Percentiles rank a stretch among this genome's conserved stretches.
Conservation (phyloP, 2,113 vertebrate species). For the Diglossa brunneiventris region DNA sequence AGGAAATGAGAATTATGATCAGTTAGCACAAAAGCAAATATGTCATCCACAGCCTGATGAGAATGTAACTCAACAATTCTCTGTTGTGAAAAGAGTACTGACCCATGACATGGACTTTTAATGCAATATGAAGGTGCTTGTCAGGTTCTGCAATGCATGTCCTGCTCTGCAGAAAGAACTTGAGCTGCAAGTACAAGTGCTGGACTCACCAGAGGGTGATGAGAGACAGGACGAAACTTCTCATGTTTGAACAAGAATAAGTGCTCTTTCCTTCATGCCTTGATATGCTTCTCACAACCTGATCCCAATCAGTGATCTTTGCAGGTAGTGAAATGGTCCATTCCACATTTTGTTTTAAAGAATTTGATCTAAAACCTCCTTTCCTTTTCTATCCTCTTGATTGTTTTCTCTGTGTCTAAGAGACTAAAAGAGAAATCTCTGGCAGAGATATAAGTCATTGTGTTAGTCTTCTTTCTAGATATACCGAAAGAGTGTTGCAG, state of each 20-base stretch:
- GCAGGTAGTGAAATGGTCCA: not conserved
- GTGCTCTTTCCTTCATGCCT: not conserved
- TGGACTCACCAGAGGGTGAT: not conserved
- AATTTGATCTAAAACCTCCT: not conserved
- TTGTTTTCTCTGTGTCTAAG: not conserved
- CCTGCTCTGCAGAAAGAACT: not conserved
- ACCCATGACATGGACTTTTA: not conserved
- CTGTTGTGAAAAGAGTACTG: not conserved
- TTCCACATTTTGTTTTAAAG: not conserved
- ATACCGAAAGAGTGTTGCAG: not conserved
- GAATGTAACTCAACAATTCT: not conserved
- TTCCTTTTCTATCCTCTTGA: not conserved
- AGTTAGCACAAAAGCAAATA: not conserved
- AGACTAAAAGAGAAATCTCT: not conserved
- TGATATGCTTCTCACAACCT: not conserved
- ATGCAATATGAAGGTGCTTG: not conserved
- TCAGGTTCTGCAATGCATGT: not conserved
- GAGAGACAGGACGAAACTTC: not conserved
- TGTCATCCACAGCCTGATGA: not conserved
- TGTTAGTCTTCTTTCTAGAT: not conserved
- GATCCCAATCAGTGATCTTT: not conserved
- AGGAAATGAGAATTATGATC: constrained; percentile 9
- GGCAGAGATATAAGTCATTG: not conserved
- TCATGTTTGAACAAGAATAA: not conserved
- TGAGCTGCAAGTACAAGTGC: not conserved